phyloP scores from a whole-genome alignment of 1,140 invertebrate species.

The Ips typographus region DNA sequence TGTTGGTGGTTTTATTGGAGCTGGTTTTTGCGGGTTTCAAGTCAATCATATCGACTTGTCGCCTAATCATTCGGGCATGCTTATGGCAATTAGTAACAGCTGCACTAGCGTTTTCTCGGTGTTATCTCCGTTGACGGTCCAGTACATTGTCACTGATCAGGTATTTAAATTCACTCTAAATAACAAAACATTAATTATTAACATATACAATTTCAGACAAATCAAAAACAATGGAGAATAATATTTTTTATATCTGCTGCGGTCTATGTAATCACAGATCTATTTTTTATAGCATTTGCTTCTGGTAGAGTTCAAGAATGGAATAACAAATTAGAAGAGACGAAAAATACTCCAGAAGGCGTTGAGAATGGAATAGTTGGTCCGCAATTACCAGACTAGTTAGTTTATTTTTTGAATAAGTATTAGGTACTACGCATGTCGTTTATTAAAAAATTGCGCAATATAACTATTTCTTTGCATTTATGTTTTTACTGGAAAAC shows the following conservation, averaged over 20 bases:
- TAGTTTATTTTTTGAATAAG: too few species aligned
- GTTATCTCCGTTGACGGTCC: constrained; percentile 66
- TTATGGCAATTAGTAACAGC: constrained; percentile 81
- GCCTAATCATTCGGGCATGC: constrained; percentile 68
- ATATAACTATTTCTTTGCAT: too few species aligned
- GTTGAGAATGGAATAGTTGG: too few species aligned
- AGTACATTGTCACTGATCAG: constrained; percentile 63
- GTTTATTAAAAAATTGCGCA: too few species aligned
- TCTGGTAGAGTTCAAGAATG: constrained; percentile 41
- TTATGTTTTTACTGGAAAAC: too few species aligned
- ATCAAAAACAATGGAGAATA: constrained; percentile 40
- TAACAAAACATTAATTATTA: neutral
- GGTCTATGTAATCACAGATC: constrained; percentile 36
- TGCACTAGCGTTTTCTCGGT: constrained; percentile 71
- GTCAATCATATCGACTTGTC: constrained; percentile 74
- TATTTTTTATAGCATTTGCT: constrained; percentile 41
- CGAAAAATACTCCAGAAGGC: too few species aligned
- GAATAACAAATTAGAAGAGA: constrained; percentile 34
- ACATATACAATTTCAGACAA: constrained; percentile 26
- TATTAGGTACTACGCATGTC: too few species aligned
- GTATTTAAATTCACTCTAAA: constrained; percentile 50
- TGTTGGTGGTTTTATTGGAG: constrained; percentile 75
- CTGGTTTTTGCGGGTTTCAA: constrained; percentile 68
- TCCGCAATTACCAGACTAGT: too few species aligned
- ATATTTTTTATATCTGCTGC: constrained; percentile 40